Percentiles rank a stretch among this genome's conserved stretches.
phyloP scores from a whole-genome alignment of 2,113 vertebrate genomes.

The Lagenorhynchus albirostris region DNA sequence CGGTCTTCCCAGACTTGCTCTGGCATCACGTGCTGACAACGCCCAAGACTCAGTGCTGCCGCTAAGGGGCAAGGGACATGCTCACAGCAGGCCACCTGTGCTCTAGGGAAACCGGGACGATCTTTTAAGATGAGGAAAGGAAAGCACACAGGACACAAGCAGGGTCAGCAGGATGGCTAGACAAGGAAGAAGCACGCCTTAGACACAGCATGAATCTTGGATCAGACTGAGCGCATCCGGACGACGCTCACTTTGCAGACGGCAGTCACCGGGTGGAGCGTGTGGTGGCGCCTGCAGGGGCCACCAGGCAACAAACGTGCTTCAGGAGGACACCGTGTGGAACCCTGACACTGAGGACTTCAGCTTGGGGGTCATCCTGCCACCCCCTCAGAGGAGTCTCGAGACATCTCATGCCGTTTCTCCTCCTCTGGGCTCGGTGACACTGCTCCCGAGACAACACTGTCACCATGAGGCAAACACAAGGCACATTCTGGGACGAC shows the following conservation, averaged over 20 bases:
- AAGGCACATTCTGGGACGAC: background rate
- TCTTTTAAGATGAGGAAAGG: background rate
- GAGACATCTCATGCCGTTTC: accelerated
- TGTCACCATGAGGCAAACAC: accelerated
- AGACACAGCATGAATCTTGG: accelerated
- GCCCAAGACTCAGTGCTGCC: background rate
- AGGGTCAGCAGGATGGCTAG: accelerated
- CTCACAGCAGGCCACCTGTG: no score
- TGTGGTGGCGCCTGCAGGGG: accelerated
- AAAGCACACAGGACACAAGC: accelerated
- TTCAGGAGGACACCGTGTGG: accelerated
- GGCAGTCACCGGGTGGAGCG: accelerated
- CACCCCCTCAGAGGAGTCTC: background rate
- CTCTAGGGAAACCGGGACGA: background rate
- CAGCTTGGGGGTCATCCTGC: accelerated
- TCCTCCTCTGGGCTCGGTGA: no score
- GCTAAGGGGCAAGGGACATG: background rate
- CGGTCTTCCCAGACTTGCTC: background rate
- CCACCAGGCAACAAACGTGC: accelerated
- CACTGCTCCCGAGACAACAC: no score
- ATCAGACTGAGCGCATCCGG: background rate
- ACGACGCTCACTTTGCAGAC: accelerated
- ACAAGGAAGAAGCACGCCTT: accelerated
- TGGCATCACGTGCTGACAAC: background rate
- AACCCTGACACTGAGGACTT: background rate